Percentiles rank a stretch among this genome's conserved stretches.
phyloP scores from a whole-genome alignment of 2,797 vertebrate species.

The Gobio occitaniae region DNA sequence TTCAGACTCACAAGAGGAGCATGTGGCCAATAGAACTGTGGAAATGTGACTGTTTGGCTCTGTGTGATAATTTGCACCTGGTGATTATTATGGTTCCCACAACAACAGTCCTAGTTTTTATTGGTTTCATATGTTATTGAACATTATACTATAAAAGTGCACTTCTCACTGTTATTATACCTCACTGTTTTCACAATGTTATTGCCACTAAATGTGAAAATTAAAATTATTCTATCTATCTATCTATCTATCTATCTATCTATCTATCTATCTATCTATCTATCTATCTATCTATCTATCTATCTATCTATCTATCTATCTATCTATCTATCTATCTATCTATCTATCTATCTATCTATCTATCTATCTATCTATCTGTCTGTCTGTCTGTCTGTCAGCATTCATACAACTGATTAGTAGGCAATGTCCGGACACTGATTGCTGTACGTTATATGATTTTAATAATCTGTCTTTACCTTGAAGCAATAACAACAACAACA shows the following conservation, averaged over 20 bases:
- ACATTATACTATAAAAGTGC: not conserved
- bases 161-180: not conserved
- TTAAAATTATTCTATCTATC: not conserved
- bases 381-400: not conserved
- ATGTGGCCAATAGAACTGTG: not conserved
- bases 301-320: not conserved
- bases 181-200: not conserved
- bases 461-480: not conserved
- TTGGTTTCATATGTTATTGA: not conserved
- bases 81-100: not conserved
- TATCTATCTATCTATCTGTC: not conserved
- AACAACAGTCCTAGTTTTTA: not conserved
- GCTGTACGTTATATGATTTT: not conserved
- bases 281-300: too few relatives aligned
- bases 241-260: too few relatives aligned
- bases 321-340: not conserved
- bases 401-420: not conserved
- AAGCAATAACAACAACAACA: not conserved
- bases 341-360: not conserved
- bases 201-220: not conserved
- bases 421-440: not conserved
- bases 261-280: not conserved
- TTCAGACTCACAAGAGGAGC: not conserved
- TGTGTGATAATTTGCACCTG: slow-evolving; percentile 1
- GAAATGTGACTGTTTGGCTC: not conserved